phyloP scores from a whole-genome alignment of 2,888 invertebrate species.

The Muschampia plurimacula region DNA sequence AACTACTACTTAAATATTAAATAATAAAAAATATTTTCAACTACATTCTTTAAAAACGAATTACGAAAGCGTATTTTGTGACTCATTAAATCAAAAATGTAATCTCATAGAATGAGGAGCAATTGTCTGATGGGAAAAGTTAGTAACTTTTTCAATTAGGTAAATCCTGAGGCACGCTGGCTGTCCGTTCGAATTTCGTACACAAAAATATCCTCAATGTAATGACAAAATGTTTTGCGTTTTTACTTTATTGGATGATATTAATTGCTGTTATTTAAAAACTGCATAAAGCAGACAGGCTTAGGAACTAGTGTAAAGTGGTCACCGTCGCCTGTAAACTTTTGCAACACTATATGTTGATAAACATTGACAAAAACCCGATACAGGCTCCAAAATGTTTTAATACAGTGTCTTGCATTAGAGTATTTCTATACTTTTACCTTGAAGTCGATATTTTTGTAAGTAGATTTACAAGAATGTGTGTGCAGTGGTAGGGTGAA shows the following conservation, averaged over 20 bases:
- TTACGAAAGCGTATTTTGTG: background rate
- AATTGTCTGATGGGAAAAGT: conserved; percentile 53
- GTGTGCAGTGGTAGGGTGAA: background rate
- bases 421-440: no score
- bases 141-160: conserved; percentile 54
- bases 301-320: no score
- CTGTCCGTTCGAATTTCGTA: conserved; percentile 12
- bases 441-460: no score
- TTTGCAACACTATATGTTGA: no score
- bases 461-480: no score
- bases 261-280: no score
- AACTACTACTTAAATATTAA: background rate
- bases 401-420: no score
- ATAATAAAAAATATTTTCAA: background rate
- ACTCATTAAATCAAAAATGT: conserved; percentile 15
- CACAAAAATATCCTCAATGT: background rate
- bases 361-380: no score
- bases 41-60: background rate
- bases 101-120: conserved; percentile 21
- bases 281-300: no score
- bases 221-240: background rate
- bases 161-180: conserved; percentile 38
- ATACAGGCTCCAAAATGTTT: no score
- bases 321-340: no score
- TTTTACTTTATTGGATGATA: background rate